A percentile compares a stretch with the other conserved stretches of the same genome.
These are phyloP conservation scores for Sitobion miscanthi DNA, from an alignment of 1,140 invertebrate species.

Conservation along the genomic window DNA sequence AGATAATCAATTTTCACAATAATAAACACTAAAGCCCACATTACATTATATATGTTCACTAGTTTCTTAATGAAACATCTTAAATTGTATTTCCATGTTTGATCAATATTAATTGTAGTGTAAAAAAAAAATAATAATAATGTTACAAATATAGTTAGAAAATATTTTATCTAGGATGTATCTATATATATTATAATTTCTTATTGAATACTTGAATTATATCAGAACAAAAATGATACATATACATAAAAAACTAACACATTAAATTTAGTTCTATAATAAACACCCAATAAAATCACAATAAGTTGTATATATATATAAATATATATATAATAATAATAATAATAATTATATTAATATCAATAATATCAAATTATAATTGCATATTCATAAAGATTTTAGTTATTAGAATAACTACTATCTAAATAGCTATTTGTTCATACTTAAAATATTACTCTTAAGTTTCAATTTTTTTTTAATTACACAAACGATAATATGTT, in stretches of 20 bases:
- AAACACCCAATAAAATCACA: constrained; percentile 23
- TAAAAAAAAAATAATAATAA: constrained; percentile 26
- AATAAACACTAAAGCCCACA: neutral
- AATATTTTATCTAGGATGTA: constrained; percentile 14
- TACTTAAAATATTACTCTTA: constrained; percentile 13
- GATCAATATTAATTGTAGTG: neutral
- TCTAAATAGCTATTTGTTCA: constrained; percentile 39
- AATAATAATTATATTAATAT: constrained; percentile 13
- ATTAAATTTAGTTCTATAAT: constrained; percentile 25
- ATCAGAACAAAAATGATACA: neutral
- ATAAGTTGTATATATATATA: neutral
- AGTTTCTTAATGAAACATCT: neutral
- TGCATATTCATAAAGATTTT: constrained; percentile 13
- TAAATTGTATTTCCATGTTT: neutral
- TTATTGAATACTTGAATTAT: constrained; percentile 1
- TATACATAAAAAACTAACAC: neutral
- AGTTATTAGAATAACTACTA: neutral
- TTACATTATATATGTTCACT: neutral
- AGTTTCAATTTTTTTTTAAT: neutral
- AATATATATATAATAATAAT: neutral
- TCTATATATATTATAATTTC: neutral
- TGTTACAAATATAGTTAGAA: neutral
- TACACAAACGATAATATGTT: neutral
- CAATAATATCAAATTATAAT: constrained; percentile 13
- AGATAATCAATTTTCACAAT: neutral